Evolutionary conservation across 2,113 vertebrate genomes (phyloP).

Genomic region (Petaurus breviceps): DNA sequence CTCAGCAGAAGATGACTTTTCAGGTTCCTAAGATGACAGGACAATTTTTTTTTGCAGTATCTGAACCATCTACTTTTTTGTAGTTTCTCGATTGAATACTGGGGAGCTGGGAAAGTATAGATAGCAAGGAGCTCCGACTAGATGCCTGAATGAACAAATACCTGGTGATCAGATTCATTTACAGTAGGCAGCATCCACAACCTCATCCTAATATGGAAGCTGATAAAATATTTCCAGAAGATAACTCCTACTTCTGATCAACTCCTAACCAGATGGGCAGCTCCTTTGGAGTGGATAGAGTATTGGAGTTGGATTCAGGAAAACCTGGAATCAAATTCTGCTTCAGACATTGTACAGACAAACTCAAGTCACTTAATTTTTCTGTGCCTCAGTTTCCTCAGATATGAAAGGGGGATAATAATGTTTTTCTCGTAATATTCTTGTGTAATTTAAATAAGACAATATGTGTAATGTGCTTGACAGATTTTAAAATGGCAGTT

Average conservation of each 20-base stretch:
- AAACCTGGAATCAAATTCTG: neutral
- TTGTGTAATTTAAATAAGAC: neutral
- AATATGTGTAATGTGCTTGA: neutral
- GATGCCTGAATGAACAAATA: neutral
- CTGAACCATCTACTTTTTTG: neutral
- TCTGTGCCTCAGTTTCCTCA: neutral
- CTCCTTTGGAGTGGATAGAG: neutral
- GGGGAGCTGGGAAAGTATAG: neutral
- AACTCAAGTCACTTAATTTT: neutral
- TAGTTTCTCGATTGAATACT: neutral
- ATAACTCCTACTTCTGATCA: neutral
- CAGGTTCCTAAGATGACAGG: neutral
- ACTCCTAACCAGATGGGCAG: neutral
- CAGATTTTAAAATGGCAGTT: neutral
- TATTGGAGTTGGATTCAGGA: neutral
- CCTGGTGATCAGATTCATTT: neutral
- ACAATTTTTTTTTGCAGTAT: neutral
- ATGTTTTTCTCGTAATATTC: neutral
- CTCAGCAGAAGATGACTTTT: neutral
- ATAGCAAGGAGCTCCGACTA: neutral
- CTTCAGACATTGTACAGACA: neutral
- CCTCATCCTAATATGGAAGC: neutral
- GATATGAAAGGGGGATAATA: neutral
- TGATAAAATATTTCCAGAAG: neutral
- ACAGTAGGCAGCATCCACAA: neutral